Conservation (phyloP, 2,797 vertebrate genomes). For the Arctocebus calabarensis region DNA sequence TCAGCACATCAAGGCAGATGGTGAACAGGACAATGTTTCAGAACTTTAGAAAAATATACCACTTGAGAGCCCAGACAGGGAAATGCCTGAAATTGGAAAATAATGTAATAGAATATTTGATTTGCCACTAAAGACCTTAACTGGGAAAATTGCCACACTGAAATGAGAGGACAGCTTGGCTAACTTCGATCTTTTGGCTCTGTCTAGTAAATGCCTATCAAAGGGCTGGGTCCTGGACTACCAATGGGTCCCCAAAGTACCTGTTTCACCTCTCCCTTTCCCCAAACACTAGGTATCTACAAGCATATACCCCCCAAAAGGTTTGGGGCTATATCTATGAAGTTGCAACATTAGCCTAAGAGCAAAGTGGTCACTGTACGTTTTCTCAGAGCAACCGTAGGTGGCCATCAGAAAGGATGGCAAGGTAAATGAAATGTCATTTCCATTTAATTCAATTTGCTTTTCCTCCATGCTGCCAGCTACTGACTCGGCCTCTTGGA, state of each 20-base stretch:
- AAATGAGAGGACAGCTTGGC: conserved; percentile 81
- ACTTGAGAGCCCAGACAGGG: conserved; percentile 86
- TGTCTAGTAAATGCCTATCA: conserved; percentile 59
- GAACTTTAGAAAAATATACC: conserved; percentile 87
- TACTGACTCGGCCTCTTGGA: not conserved
- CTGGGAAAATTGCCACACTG: conserved; percentile 86
- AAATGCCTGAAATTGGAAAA: conserved; percentile 91
- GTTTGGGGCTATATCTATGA: conserved; percentile 3
- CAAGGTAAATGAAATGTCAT: conserved; percentile 57
- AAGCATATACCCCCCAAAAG: not conserved
- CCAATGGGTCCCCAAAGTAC: not conserved
- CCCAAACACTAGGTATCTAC: not conserved
- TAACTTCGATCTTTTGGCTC: conserved; percentile 66
- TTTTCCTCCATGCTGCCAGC: conserved; percentile 9
- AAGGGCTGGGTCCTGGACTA: not conserved
- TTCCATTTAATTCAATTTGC: conserved; percentile 56
- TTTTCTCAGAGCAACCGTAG: not conserved
- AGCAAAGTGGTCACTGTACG: not conserved
- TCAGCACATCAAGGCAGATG: conserved; percentile 93
- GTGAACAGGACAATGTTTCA: conserved; percentile 90
- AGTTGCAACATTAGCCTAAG: conserved; percentile 12
- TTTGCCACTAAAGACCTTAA: conserved; percentile 87
- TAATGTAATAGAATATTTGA: conserved; percentile 96
- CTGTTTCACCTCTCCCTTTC: not conserved
- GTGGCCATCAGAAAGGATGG: not conserved